These are phyloP conservation scores for Ligdia adustata DNA, from an alignment of 2,888 invertebrate genomes.

Conservation along the genomic window DNA sequence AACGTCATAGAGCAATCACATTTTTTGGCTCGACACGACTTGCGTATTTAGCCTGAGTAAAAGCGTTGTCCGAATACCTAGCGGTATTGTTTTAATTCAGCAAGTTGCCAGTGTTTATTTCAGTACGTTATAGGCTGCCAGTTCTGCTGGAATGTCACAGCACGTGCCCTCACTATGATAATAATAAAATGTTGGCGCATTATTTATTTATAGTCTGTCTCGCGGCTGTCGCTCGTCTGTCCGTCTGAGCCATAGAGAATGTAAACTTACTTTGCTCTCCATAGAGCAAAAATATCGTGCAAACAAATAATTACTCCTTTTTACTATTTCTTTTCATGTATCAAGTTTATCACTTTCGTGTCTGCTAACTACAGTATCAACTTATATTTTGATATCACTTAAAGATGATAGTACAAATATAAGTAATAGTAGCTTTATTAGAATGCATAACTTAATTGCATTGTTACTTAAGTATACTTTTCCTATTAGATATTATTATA, in stretches of 20 bases:
- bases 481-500: too few species aligned
- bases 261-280: slow-evolving; percentile 35
- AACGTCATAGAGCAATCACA: slow-evolving; percentile 18
- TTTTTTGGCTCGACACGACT: not conserved
- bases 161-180: slow-evolving; percentile 81
- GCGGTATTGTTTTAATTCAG: slow-evolving; percentile 35
- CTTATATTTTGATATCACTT: too few species aligned
- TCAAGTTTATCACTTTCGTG: too few species aligned
- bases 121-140: slow-evolving; percentile 49
- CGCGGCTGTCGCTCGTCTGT: slow-evolving; percentile 82
- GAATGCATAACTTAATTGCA: too few species aligned
- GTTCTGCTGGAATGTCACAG: slow-evolving; percentile 67
- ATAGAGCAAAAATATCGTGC: too few species aligned
- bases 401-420: too few species aligned
- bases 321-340: too few species aligned
- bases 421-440: too few species aligned
- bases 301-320: too few species aligned
- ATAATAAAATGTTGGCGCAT: slow-evolving; percentile 84
- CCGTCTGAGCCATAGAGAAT: slow-evolving; percentile 58
- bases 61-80: slow-evolving; percentile 1
- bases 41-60: not conserved
- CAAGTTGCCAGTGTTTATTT: slow-evolving; percentile 56
- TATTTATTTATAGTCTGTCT: slow-evolving; percentile 82
- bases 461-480: too few species aligned
- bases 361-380: too few species aligned